Base-by-base conservation (phyloP, 1,140 invertebrate genomes). In the Parapsyche elsis region DNA sequence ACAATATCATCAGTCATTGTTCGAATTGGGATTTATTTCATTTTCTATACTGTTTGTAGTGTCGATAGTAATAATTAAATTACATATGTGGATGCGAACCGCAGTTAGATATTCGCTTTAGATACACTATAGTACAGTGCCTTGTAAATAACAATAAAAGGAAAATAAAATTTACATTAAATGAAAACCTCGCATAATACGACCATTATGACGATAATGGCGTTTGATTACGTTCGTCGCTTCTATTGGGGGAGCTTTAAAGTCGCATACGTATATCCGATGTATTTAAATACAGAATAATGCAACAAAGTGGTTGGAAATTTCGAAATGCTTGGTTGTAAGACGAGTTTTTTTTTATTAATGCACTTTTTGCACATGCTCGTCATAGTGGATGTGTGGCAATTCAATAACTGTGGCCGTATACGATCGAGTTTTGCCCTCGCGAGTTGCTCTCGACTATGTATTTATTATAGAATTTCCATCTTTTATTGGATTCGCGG, bases 141-240 rank as follows among this genome's bases (percentile, higher is more conserved):
- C 38, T 59, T 70, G 79, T 80, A 80, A 80, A 80, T 77, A 77
- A 71, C 79, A 77, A 80, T 80, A 80, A 80, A 80, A 71, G 61
- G 24, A 24, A 80, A 80, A 80, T 80, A 80, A 80, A 80, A 80
- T 80, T 76, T 80, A 57, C 79, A 80, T 80, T 49, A 80, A 80
- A 80, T 76, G 73, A 76, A 80, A 77, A 80, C 24, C 70, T 9
- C 64, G 64, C 21, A 76, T 80, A 80, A 80, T 70, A 73, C 74
- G 45, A 16, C 59, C 44, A 77, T 80, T 76, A 80, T 70, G 16
- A 53, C 12, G 74, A 57, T 77, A 76, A 80, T 76, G 71, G 16
- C 12, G 9, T 26, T 24, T 23, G 67, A 71, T 46, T 74, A 74
- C 10, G 38, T 45, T 49, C 71, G 30, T 24, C 64, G 23, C 64